Evolutionary conservation across 2,797 vertebrate species (phyloP).

Genomic region (Mionectes olivaceus): DNA sequence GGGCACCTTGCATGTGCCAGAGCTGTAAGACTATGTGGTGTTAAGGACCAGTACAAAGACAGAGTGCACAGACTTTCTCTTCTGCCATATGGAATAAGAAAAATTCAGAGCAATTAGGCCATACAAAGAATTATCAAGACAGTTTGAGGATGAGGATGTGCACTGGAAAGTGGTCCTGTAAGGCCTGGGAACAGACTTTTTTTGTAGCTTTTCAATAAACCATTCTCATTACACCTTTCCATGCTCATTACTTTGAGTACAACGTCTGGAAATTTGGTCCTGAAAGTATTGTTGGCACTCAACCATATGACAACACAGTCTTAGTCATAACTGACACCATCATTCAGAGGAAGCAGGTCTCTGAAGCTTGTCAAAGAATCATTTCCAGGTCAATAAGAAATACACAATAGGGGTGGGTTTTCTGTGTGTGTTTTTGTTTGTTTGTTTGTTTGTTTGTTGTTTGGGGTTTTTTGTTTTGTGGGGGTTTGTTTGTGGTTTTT

Average conservation of each 20-base stretch:
- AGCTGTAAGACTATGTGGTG: not conserved
- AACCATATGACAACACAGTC: not conserved
- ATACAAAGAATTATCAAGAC: not conserved
- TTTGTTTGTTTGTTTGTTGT: no score
- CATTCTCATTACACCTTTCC: not conserved
- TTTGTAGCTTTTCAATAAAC: not conserved
- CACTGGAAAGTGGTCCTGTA: not conserved
- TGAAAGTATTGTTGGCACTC: not conserved
- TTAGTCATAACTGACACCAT: not conserved
- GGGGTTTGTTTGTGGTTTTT: not conserved
- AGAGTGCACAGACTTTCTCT: not conserved
- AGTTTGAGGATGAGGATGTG: not conserved
- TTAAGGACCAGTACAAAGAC: not conserved
- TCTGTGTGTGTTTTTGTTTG: no score
- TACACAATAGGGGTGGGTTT: not conserved
- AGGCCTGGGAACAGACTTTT: not conserved
- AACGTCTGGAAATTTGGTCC: not conserved
- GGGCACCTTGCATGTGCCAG: fast-evolving
- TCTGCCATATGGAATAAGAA: not conserved
- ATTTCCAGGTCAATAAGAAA: not conserved
- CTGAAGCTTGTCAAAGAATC: not conserved
- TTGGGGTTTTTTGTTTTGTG: no score
- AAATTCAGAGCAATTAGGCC: not conserved
- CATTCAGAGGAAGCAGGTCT: not conserved
- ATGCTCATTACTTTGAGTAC: not conserved